A percentile compares a stretch with the other conserved stretches of the same genome.
These are phyloP conservation scores for Zaprionus kolodkinae DNA, from an alignment of 1,140 invertebrate genomes.

Conservation along the genomic window DNA sequence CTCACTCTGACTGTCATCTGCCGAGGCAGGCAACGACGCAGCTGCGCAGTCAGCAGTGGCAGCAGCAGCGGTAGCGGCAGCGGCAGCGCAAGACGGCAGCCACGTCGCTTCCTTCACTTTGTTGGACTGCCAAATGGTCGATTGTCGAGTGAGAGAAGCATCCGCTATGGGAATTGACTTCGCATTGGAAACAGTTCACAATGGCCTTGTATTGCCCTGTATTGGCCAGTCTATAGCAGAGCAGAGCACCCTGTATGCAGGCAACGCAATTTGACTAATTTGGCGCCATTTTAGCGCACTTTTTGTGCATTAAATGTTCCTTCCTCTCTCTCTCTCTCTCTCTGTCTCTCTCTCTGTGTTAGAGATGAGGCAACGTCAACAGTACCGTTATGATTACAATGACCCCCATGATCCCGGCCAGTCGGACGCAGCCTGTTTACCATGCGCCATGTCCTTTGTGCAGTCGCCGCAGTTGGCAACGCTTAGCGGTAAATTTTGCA, in stretches of 20 bases:
- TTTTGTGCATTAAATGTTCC: constrained; percentile 44
- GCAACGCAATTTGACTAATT: constrained; percentile 59
- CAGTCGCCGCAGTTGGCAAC: constrained; percentile 59
- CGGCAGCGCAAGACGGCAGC: constrained; percentile 32
- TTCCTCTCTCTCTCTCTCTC: neutral
- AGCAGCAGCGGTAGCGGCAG: constrained; percentile 12
- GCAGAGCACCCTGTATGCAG: constrained; percentile 47
- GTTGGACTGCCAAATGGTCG: constrained; percentile 55
- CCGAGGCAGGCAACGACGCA: constrained; percentile 21
- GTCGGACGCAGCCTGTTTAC: constrained; percentile 25
- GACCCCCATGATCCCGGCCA: constrained; percentile 70
- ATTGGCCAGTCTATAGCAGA: neutral
- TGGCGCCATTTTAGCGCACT: constrained; percentile 46
- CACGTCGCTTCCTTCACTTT: constrained; percentile 55
- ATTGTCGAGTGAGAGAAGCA: constrained; percentile 7
- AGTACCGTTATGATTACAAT: constrained; percentile 71
- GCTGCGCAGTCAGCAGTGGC: constrained; percentile 18
- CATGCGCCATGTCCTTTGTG: constrained; percentile 34
- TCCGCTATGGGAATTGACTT: constrained; percentile 12
- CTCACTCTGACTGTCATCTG: constrained; percentile 60
- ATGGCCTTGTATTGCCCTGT: constrained; percentile 20
- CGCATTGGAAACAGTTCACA: constrained; percentile 41
- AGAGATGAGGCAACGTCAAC: constrained; percentile 32
- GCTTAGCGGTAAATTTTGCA: constrained; percentile 73
- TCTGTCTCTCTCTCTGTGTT: neutral